Evolutionary conservation across 92 coral and sea anemone genomes (phyloP).

Genomic region (Zoanthus gigantus): DNA sequence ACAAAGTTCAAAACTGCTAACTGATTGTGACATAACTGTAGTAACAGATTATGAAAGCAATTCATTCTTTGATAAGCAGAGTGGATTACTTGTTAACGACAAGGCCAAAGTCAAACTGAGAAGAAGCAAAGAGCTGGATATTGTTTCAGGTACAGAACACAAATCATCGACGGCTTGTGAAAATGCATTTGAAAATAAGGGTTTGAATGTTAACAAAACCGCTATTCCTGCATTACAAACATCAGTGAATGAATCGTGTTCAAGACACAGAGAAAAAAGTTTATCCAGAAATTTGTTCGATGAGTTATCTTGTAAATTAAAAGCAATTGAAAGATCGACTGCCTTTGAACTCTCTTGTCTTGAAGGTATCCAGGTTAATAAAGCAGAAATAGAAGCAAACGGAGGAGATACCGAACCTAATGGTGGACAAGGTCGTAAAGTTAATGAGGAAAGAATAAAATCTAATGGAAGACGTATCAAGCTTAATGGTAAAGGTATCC

Average conservation of each 20-base stretch:
- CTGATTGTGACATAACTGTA: not conserved
- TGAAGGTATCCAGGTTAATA: not conserved
- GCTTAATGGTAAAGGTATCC: not conserved
- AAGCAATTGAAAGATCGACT: constrained; percentile 10
- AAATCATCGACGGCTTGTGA: not conserved
- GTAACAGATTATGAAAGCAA: not conserved
- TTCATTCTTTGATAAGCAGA: not conserved
- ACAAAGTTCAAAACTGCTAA: not conserved
- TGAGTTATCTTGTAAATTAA: constrained; percentile 13
- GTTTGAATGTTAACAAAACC: not conserved
- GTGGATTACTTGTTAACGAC: not conserved
- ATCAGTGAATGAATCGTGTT: not conserved
- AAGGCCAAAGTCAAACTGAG: not conserved
- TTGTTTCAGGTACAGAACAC: not conserved
- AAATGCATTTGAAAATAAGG: not conserved
- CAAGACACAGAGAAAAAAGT: not conserved
- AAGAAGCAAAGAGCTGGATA: not conserved
- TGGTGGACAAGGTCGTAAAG: not conserved
- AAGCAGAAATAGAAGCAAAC: not conserved
- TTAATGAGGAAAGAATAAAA: not conserved
- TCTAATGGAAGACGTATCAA: not conserved
- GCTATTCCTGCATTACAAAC: not conserved
- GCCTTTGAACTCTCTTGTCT: not conserved
- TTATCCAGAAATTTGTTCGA: constrained; percentile 32
- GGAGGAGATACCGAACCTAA: not conserved